Evolutionary conservation across 1,140 invertebrate genomes (phyloP).

Genomic region (Laupala kohalensis): DNA sequence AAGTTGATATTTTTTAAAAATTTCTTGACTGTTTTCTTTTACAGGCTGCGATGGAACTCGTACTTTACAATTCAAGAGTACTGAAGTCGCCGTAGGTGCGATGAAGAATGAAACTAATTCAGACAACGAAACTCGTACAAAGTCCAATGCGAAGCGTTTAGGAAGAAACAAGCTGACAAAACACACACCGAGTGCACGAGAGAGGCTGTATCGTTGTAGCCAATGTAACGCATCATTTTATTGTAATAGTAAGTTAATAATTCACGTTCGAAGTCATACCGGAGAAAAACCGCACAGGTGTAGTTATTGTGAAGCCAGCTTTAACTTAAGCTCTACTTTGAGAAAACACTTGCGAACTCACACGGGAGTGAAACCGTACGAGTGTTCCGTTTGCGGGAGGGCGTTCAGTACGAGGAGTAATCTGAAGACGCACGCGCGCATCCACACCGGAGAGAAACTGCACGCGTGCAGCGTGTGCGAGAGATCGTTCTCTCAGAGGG

Average conservation of each 20-base stretch:
- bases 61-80: no score
- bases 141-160: no score
- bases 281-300: background rate
- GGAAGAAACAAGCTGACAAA: no score
- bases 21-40: no score
- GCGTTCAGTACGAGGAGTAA: conserved; percentile 28
- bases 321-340: background rate
- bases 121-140: no score
- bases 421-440: conserved; percentile 26
- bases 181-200: no score
- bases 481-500: conserved; percentile 5
- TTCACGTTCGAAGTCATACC: background rate
- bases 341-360: conserved; percentile 11
- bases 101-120: no score
- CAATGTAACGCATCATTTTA: no score
- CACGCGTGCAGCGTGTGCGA: conserved; percentile 22
- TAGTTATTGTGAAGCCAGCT: background rate
- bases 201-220: no score
- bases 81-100: no score
- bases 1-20: no score
- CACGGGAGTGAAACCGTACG: conserved; percentile 25
- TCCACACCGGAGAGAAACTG: conserved; percentile 26
- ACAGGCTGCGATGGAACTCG: no score
- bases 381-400: conserved; percentile 26
- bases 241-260: background rate